Conservation (phyloP, 2,888 invertebrate genomes). For the Brachypterus glaber region DNA sequence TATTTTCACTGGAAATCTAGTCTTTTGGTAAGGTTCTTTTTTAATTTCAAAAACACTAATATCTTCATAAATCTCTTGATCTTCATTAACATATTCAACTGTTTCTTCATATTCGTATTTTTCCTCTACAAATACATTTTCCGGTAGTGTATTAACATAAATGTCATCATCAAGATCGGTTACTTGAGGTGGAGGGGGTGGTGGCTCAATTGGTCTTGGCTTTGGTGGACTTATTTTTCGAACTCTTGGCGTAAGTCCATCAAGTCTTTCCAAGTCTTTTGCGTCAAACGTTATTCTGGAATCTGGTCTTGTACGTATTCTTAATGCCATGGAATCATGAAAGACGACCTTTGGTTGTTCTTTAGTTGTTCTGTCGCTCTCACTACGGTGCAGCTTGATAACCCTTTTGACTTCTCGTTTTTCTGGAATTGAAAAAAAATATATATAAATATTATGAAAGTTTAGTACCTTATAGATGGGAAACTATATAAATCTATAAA, state of each 20-base stretch:
- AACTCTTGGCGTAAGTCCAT: slow-evolving; percentile 27
- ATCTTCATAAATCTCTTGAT: neutral
- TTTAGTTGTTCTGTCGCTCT: slow-evolving; percentile 38
- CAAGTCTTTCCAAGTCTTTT: slow-evolving; percentile 31
- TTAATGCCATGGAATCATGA: slow-evolving; percentile 76
- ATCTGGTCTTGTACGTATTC: slow-evolving; percentile 53
- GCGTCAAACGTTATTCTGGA: slow-evolving; percentile 53
- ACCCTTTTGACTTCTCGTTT: slow-evolving; percentile 14
- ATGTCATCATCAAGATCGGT: slow-evolving; percentile 12
- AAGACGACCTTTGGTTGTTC: slow-evolving; percentile 48
- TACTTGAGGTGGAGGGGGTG: slow-evolving; percentile 40
- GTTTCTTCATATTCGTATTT: neutral
- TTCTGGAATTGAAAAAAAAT: too few relatives aligned
- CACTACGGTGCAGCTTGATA: slow-evolving; percentile 35
- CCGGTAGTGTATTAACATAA: slow-evolving; percentile 1
- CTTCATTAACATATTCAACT: neutral
- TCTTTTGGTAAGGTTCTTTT: neutral
- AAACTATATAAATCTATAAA: too few relatives aligned
- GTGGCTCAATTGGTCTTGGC: slow-evolving; percentile 41
- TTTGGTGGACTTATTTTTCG: slow-evolving; percentile 26
- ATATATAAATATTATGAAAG: too few relatives aligned
- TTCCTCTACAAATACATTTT: neutral
- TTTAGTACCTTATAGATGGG: too few relatives aligned
- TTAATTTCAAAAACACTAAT: neutral
- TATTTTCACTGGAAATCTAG: neutral